These are phyloP conservation scores for Notarius lentiginosus DNA, from an alignment of 2,113 vertebrate genomes.

Conservation along the genomic window DNA sequence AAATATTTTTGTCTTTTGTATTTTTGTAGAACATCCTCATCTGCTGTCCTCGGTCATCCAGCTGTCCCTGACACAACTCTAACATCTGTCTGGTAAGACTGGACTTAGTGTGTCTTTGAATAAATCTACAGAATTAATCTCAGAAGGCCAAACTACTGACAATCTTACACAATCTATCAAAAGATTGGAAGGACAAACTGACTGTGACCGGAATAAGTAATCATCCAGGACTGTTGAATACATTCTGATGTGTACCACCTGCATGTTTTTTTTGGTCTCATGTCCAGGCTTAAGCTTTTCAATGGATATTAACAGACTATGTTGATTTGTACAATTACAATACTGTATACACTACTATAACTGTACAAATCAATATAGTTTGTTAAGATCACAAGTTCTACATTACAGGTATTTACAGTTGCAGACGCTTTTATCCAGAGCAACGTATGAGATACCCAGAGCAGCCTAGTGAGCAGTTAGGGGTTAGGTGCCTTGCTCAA, in stretches of 20 bases:
- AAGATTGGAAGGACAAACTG: constrained; percentile 1
- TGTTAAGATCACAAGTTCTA: no score
- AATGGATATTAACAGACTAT: not conserved
- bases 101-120: not conserved
- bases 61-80: constrained; percentile 46
- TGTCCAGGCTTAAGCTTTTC: not conserved
- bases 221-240: not conserved
- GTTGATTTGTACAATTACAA: not conserved
- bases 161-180: not conserved
- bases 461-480: no score
- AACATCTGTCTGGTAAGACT: constrained; percentile 60
- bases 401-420: no score
- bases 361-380: no score
- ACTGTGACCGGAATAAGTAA: not conserved
- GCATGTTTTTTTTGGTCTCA: not conserved
- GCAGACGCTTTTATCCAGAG: no score
- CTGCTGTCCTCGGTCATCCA: constrained; percentile 22
- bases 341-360: no score
- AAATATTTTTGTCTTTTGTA: constrained; percentile 6
- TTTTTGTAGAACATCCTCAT: constrained; percentile 56
- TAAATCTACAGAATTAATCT: not conserved
- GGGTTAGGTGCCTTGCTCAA: no score
- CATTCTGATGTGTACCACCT: not conserved
- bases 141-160: not conserved
- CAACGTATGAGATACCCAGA: no score